Evolutionary conservation across 1,140 invertebrate species (phyloP).

Genomic region (Rhopalosiphum maidis): DNA sequence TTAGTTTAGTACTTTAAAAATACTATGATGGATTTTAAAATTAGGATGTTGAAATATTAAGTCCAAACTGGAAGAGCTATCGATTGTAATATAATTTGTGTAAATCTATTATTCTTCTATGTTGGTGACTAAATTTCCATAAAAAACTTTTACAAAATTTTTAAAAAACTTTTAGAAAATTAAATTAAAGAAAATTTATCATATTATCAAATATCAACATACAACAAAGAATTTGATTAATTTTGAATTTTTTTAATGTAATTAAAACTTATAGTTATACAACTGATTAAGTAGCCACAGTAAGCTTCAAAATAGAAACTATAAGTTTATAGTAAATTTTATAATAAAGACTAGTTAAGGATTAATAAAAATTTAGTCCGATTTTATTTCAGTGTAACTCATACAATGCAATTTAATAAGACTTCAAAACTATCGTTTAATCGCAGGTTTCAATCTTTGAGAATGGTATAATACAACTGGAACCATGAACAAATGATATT

Average conservation of each 20-base stretch:
- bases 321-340: background rate
- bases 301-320: background rate
- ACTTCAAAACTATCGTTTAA: background rate
- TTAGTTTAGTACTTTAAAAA: background rate
- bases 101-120: background rate
- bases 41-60: background rate
- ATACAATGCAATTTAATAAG: background rate
- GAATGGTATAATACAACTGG: background rate
- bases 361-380: background rate
- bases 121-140: background rate
- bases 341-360: background rate
- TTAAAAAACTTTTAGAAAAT: background rate
- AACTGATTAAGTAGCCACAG: background rate
- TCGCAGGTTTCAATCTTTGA: background rate
- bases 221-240: background rate
- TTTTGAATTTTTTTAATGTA: background rate
- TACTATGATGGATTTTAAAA: background rate
- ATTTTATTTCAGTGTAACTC: background rate
- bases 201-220: background rate
- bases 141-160: background rate
- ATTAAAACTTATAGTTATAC: background rate
- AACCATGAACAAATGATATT: background rate
- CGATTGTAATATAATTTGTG: background rate
- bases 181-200: background rate
- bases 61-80: background rate